Evolutionary conservation across 2,113 vertebrate species (phyloP).

Genomic region (Nycticebus coucang): DNA sequence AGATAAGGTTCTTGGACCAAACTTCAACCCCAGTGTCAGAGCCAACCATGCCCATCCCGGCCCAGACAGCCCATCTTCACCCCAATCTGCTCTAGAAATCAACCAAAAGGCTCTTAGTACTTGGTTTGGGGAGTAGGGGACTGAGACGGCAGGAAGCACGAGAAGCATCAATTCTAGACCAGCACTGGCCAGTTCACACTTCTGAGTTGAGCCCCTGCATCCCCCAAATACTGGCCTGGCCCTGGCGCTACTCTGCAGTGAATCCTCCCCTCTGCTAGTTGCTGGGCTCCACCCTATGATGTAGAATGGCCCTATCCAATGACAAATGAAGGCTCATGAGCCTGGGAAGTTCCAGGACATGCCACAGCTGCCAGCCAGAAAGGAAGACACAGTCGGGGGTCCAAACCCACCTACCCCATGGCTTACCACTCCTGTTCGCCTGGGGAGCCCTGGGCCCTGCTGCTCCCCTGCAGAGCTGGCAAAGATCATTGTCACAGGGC

Average conservation of each 20-base stretch:
- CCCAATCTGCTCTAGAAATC: neutral
- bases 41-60: too few relatives aligned
- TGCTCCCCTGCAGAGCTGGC: neutral
- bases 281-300: rapidly evolving
- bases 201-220: neutral
- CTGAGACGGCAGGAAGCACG: rapidly evolving
- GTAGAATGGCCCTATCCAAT: neutral
- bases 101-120: neutral
- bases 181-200: neutral
- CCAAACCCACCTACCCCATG: rapidly evolving
- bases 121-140: neutral
- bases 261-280: neutral
- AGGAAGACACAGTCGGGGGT: too few relatives aligned
- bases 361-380: neutral
- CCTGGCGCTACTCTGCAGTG: rapidly evolving
- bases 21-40: neutral
- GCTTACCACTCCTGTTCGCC: neutral
- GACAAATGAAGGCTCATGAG: neutral
- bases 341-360: neutral
- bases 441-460: neutral
- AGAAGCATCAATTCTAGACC: neutral
- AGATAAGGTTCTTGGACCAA: too few relatives aligned
- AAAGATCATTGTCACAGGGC: neutral
- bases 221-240: neutral
- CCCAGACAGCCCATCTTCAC: neutral